Percentiles rank a stretch among this genome's conserved stretches.
These are phyloP conservation scores for Myotis daubentonii DNA, from an alignment of 2,797 vertebrate genomes.

Conservation along the genomic window DNA sequence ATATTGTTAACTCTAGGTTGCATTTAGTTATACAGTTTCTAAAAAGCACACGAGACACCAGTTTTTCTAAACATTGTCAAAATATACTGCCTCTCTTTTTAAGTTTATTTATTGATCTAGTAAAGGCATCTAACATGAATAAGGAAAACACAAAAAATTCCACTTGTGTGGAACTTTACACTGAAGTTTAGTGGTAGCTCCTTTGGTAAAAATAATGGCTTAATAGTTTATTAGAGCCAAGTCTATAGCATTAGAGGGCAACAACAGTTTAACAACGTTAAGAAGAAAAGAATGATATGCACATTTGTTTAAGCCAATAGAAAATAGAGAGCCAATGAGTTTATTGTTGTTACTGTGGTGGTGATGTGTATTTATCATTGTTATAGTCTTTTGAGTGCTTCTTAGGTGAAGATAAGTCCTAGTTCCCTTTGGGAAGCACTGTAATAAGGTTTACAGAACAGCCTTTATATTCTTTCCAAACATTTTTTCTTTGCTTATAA, in stretches of 20 bases:
- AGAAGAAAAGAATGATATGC: not conserved
- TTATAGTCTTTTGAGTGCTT: constrained; percentile 21
- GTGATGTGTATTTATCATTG: constrained; percentile 6
- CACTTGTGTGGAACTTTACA: not conserved
- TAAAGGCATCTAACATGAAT: not conserved
- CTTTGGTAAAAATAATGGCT: constrained; percentile 25
- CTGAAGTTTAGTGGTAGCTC: not conserved
- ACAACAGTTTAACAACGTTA: not conserved
- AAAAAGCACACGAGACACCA: not conserved
- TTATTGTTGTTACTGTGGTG: not conserved
- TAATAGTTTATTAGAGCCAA: constrained; percentile 6
- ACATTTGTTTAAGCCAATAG: constrained; percentile 5
- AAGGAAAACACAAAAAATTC: constrained; percentile 19
- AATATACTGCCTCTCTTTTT: constrained; percentile 35
- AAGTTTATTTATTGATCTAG: constrained; percentile 31
- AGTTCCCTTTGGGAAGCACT: constrained; percentile 56
- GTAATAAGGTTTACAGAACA: constrained; percentile 56
- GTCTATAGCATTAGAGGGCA: constrained; percentile 8
- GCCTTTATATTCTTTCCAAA: constrained; percentile 65
- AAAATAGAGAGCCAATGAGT: constrained; percentile 27
- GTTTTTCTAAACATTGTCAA: constrained; percentile 21
- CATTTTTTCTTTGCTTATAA: constrained; percentile 76
- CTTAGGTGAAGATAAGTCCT: constrained; percentile 39
- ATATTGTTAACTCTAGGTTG: not conserved
- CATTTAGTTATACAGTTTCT: not conserved